phyloP scores from a whole-genome alignment of 1,140 invertebrate genomes.

The Lepidurus couesii region DNA sequence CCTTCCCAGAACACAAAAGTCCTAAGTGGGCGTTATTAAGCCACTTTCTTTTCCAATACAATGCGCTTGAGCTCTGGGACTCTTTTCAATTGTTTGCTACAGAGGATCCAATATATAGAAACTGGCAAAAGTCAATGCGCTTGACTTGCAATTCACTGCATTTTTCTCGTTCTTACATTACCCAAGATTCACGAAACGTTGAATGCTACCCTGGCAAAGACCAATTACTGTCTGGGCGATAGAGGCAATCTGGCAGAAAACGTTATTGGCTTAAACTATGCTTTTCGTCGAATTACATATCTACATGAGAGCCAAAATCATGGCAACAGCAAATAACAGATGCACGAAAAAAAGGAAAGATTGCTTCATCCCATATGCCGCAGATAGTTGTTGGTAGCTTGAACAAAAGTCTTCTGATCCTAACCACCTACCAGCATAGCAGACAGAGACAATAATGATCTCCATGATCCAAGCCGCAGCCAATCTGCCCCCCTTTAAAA shows the following conservation, averaged over 20 bases:
- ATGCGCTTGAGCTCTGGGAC: not conserved
- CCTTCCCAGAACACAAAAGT: not conserved
- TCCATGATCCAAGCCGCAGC: not conserved
- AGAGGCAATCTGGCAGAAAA: too few relatives aligned
- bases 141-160: not conserved
- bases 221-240: too few relatives aligned
- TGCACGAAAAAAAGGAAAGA: not conserved
- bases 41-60: not conserved
- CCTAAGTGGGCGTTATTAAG: not conserved
- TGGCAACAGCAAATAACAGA: too few relatives aligned
- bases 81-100: not conserved
- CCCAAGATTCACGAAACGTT: too few relatives aligned
- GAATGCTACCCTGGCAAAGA: too few relatives aligned
- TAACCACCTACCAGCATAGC: not conserved
- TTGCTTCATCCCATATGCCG: not conserved
- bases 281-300: too few relatives aligned
- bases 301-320: too few relatives aligned
- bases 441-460: conserved; percentile 4
- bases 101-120: not conserved
- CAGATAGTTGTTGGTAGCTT: not conserved
- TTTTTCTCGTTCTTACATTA: too few relatives aligned
- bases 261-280: too few relatives aligned
- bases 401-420: not conserved
- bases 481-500: not conserved
- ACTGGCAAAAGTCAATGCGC: not conserved